These are phyloP conservation scores for Tholera decimalis DNA, from an alignment of 2,888 invertebrate species.

Conservation along the genomic window DNA sequence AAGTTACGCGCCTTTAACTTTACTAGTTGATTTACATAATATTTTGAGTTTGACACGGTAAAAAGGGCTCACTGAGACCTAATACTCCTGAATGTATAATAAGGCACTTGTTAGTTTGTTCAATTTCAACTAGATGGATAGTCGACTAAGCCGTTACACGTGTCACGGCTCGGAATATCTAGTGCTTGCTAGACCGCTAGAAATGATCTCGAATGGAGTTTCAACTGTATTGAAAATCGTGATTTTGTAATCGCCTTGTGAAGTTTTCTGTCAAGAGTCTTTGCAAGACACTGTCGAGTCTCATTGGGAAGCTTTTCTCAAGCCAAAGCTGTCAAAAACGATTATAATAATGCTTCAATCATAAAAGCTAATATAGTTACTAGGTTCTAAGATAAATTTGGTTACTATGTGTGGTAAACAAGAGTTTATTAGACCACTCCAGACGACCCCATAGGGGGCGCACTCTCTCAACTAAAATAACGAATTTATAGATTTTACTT, in stretches of 20 bases:
- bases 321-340: no score
- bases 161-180: constrained; percentile 7
- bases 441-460: no score
- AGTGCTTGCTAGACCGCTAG: constrained; percentile 11
- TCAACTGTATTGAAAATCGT: background rate
- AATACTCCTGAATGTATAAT: background rate
- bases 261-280: background rate
- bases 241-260: background rate
- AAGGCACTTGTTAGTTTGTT: background rate
- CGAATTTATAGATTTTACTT: background rate
- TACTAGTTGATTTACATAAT: constrained; percentile 32
- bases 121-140: background rate
- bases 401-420: no score
- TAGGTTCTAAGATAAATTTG: no score
- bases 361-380: no score
- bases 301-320: no score
- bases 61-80: constrained; percentile 1
- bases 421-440: no score
- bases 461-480: background rate
- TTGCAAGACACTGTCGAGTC: background rate
- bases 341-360: no score
- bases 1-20: constrained; percentile 19
- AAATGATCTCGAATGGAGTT: background rate
- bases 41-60: constrained; percentile 13
- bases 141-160: constrained; percentile 8